Conservation (phyloP, 1,140 invertebrate genomes). For the Pachyrhynchus sulphureomaculatus region DNA sequence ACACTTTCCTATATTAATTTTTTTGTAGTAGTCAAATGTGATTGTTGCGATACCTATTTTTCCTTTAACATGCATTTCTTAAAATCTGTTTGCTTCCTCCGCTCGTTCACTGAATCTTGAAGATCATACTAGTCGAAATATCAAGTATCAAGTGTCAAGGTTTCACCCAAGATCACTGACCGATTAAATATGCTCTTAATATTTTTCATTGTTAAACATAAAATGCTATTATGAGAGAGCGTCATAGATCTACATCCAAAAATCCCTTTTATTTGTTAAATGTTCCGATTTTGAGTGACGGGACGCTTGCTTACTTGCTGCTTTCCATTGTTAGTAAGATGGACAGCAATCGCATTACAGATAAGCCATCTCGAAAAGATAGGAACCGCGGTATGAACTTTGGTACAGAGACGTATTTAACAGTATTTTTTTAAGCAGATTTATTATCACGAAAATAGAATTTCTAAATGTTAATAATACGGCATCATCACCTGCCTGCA, state of each 20-base stretch:
- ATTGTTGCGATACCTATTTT: too few species aligned
- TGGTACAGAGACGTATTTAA: too few species aligned
- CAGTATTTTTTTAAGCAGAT: too few species aligned
- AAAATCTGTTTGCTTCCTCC: too few species aligned
- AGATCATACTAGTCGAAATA: too few species aligned
- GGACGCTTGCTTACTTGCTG: constrained; percentile 11
- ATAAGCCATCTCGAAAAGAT: constrained; percentile 8
- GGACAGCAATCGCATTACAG: constrained; percentile 16
- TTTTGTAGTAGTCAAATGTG: too few species aligned
- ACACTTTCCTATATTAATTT: too few species aligned
- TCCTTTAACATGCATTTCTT: too few species aligned
- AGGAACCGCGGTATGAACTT: not conserved
- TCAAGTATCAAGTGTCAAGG: constrained; percentile 7
- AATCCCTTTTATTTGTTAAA: constrained; percentile 21
- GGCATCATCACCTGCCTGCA: too few species aligned
- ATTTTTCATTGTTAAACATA: constrained; percentile 25
- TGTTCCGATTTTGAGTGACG: constrained; percentile 16
- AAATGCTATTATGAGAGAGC: constrained; percentile 15
- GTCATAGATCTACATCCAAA: constrained; percentile 1
- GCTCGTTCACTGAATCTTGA: too few species aligned
- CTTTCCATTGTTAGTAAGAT: constrained; percentile 15
- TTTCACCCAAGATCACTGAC: constrained; percentile 1
- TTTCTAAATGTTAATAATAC: too few species aligned
- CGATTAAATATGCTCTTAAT: constrained; percentile 23
- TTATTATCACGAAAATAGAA: too few species aligned